Conservation (phyloP, 2,113 vertebrate genomes). For the Physeter macrocephalus region DNA sequence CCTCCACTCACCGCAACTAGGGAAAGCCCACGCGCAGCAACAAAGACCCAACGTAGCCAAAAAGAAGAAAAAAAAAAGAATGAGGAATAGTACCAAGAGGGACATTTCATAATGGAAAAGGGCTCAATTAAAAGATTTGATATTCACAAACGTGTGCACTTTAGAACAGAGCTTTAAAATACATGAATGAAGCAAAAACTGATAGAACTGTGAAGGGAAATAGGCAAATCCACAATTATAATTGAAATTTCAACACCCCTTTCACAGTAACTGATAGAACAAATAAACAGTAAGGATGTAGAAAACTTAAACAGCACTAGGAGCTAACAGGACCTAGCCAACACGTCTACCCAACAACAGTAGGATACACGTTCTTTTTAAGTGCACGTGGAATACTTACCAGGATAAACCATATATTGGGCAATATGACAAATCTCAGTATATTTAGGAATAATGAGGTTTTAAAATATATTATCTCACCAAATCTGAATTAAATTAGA, state of each 20-base stretch:
- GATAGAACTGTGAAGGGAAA: background rate
- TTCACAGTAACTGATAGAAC: background rate
- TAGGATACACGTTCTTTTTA: background rate
- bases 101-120: too few species aligned
- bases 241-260: rapidly evolving
- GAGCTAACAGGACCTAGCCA: rapidly evolving
- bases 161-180: background rate
- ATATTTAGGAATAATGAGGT: background rate
- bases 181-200: background rate
- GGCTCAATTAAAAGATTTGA: background rate
- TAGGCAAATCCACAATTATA: background rate
- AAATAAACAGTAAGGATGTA: rapidly evolving
- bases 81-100: too few species aligned
- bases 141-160: background rate
- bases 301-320: background rate
- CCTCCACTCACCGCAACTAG: too few species aligned
- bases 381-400: rapidly evolving
- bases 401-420: rapidly evolving
- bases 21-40: too few species aligned
- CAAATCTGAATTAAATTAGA: background rate
- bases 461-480: background rate
- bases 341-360: rapidly evolving
- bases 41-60: too few species aligned
- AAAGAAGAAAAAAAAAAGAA: too few species aligned
- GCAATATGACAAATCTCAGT: background rate